A percentile compares a stretch with the other conserved stretches of the same genome.
These are phyloP conservation scores for Archilochus colubris DNA, from an alignment of 2,113 vertebrate species.

Conservation along the genomic window DNA sequence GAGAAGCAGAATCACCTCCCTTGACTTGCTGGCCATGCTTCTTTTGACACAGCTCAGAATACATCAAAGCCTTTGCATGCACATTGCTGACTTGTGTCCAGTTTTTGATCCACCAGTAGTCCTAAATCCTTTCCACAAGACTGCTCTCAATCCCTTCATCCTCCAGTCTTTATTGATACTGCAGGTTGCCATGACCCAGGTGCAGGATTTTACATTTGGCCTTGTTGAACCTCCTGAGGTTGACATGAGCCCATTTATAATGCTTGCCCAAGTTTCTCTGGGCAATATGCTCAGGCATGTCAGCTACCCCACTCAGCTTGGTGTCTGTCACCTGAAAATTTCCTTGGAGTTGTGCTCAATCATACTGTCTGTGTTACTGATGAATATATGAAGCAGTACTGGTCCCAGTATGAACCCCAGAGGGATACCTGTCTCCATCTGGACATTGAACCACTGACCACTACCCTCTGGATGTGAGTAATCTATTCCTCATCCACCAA, in stretches of 20 bases:
- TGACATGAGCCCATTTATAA: background rate
- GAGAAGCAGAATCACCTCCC: background rate
- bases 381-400: background rate
- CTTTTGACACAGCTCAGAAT: background rate
- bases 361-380: background rate
- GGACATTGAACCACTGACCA: background rate
- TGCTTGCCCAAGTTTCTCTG: background rate
- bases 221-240: background rate
- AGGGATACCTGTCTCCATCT: background rate
- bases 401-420: background rate
- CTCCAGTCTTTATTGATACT: background rate
- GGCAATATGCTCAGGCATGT: background rate
- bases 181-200: background rate
- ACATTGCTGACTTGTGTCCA: background rate
- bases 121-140: background rate
- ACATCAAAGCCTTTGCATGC: fast-evolving
- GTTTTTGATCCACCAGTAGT: background rate
- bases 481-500: background rate
- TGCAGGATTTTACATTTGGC: background rate
- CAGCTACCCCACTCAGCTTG: background rate
- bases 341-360: background rate
- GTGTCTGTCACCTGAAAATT: background rate
- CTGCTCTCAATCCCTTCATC: background rate
- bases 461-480: background rate
- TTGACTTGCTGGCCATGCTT: no score